Evolutionary conservation across 2,113 vertebrate species (phyloP).

Genomic region (Fukomys damarensis): DNA sequence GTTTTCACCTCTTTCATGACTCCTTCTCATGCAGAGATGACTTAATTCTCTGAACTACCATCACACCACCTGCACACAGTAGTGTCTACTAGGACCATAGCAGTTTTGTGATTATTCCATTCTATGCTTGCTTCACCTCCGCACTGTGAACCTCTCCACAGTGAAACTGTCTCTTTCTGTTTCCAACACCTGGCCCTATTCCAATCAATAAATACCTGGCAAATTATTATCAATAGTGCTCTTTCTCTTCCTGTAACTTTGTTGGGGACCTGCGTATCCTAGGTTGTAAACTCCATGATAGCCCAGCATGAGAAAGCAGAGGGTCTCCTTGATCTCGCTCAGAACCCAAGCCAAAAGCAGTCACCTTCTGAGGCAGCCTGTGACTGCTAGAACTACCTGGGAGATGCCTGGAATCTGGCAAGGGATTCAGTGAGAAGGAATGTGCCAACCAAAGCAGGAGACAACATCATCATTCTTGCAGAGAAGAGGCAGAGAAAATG

Average conservation of each 20-base stretch:
- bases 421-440: background rate
- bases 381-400: background rate
- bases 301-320: background rate
- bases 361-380: background rate
- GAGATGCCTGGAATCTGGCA: background rate
- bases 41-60: background rate
- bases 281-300: background rate
- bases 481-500: background rate
- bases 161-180: background rate
- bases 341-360: slow-evolving; percentile 16
- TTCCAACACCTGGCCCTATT: background rate
- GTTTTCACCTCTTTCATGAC: background rate
- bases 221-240: background rate
- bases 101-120: background rate
- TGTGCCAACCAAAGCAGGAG: background rate
- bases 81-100: background rate
- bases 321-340: background rate
- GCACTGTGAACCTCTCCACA: background rate
- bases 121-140: background rate
- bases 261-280: background rate
- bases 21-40: background rate
- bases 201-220: background rate
- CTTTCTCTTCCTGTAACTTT: background rate
- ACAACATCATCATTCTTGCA: background rate
- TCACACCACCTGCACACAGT: background rate